Conservation (phyloP, 2,113 vertebrate species). For the Tetrao urogallus region DNA sequence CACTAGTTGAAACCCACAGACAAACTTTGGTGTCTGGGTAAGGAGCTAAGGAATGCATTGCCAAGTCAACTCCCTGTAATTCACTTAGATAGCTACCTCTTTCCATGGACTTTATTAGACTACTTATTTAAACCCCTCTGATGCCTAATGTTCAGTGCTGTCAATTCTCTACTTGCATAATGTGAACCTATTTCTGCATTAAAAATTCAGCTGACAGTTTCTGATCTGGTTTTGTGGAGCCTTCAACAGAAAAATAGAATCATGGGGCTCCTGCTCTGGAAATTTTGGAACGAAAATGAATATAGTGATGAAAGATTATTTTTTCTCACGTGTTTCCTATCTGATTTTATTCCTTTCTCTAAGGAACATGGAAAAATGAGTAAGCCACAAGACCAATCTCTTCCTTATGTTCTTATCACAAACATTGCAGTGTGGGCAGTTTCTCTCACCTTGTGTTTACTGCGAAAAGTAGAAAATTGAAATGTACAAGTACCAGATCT, state of each 20-base stretch:
- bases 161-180: neutral
- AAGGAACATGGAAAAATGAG: neutral
- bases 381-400: neutral
- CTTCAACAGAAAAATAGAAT: neutral
- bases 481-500: neutral
- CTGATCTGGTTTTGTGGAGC: neutral
- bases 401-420: neutral
- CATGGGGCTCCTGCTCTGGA: neutral
- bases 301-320: neutral
- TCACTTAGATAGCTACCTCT: neutral
- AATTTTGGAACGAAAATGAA: neutral
- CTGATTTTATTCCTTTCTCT: slow-evolving; percentile 13
- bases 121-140: neutral
- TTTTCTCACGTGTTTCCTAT: neutral
- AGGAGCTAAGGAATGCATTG: neutral
- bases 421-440: neutral
- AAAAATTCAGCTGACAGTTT: neutral
- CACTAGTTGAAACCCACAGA: neutral
- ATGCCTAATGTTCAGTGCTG: neutral
- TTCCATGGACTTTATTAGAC: neutral
- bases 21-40: neutral
- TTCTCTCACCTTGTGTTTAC: neutral
- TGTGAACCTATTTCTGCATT: neutral
- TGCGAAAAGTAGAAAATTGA: neutral
- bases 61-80: neutral